These are phyloP conservation scores for Halictus ligatus DNA, from an alignment of 2,888 invertebrate species.

Conservation along the genomic window DNA sequence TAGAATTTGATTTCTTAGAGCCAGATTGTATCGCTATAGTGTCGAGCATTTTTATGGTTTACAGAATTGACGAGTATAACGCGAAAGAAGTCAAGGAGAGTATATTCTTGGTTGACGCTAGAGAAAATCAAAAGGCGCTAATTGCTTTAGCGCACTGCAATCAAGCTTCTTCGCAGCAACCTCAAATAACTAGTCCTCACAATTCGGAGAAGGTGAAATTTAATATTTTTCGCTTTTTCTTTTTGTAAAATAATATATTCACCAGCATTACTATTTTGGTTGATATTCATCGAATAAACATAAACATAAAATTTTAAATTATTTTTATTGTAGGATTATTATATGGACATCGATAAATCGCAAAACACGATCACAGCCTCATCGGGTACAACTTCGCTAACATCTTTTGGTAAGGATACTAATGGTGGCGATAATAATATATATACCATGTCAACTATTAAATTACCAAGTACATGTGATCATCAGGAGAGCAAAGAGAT, in stretches of 20 bases:
- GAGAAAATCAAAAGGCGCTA: constrained; percentile 89
- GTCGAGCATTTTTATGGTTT: constrained; percentile 77
- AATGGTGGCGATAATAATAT: constrained; percentile 69
- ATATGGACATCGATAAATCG: constrained; percentile 82
- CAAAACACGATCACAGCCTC: constrained; percentile 79
- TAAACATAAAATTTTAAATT: neutral
- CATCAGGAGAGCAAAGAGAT: constrained; percentile 77
- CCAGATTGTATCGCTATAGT: neutral
- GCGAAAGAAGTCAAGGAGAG: constrained; percentile 92
- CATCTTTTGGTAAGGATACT: constrained; percentile 83
- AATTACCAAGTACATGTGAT: constrained; percentile 56
- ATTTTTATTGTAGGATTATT: constrained; percentile 74
- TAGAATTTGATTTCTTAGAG: neutral
- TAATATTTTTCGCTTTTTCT: neutral
- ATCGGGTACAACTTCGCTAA: constrained; percentile 87
- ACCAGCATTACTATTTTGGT: neutral
- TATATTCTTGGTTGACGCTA: constrained; percentile 92
- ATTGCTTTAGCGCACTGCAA: constrained; percentile 84
- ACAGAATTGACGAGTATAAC: constrained; percentile 89
- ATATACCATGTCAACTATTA: constrained; percentile 65
- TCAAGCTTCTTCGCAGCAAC: constrained; percentile 75
- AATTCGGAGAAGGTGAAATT: constrained; percentile 69
- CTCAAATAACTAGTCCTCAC: constrained; percentile 67
- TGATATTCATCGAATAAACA: neutral
- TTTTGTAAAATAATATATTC: neutral